Base-by-base conservation (phyloP, 2,888 invertebrate genomes). In the Drepana falcataria region DNA sequence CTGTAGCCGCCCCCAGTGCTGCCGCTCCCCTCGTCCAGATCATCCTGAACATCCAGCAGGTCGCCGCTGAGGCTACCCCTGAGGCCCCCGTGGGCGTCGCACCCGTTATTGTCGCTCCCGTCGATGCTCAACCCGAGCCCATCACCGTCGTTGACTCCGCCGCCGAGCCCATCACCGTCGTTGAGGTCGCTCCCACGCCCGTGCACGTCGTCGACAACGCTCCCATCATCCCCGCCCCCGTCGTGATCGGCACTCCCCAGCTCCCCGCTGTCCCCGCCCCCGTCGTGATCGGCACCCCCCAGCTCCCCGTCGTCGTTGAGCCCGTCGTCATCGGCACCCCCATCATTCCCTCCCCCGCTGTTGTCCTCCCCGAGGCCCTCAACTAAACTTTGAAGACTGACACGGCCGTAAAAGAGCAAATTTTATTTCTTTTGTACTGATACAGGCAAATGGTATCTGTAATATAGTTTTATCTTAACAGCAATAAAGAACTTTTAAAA, bases 11-110 rank as follows among this genome's bases (percentile, higher is more conserved):
- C 9, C 9, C 44, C 33, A 2, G 9, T 6, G 41, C 9, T 34
- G 34, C 40, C 33, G 6, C 37, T 48, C 57, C 57, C 35, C 55
- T 57, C 48, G 57, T 57, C 37, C 55, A 57, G 51, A 48, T 57
- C 37, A 53, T 57, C 37, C 53, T 55, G 34, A 55, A 57, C 53
- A 52, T 57, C 35, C 55, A 57, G 37, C 35, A 53, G 34, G 37
- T 34, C 41, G 3, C 35, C 9, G 34, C 35, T 34, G 48, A 2
- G 34, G 53, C 54, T 9, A 9, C 44, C 44, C 44, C 44, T 53
- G 48, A 37, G 35, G 41, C 48, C 9, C 48, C 51, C 4, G 52
- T 53, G 37, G 35, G n/a, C 41, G 48, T 44, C 2, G 49, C 48
- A 6, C 51, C 51, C 21, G 53, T 53, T 40, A 35, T n/a, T 33